Conservation (phyloP, 2,113 vertebrate species). For the Empidonax traillii region DNA sequence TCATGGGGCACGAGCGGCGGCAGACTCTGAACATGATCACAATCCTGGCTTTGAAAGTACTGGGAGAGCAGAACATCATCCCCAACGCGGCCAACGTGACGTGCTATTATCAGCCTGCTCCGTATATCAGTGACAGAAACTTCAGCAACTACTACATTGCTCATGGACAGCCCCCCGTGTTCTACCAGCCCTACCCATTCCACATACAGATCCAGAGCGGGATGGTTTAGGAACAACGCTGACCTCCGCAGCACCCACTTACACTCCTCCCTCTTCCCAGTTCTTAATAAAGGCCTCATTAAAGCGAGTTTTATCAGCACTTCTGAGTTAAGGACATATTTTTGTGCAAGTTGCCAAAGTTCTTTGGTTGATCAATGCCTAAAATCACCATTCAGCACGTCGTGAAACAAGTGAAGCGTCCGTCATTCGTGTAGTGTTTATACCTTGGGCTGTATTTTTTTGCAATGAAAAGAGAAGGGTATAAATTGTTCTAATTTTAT, state of each 20-base stretch:
- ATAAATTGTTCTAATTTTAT: slow-evolving; percentile 43
- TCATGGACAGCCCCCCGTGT: slow-evolving; percentile 81
- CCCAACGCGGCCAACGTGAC: slow-evolving; percentile 89
- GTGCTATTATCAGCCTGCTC: slow-evolving; percentile 94
- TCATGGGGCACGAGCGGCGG: slow-evolving; percentile 90
- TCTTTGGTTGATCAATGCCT: slow-evolving; percentile 15
- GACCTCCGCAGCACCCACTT: not conserved
- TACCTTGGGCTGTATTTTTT: slow-evolving; percentile 29
- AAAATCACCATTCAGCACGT: not conserved
- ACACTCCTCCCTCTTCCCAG: not conserved
- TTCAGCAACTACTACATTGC: slow-evolving; percentile 89
- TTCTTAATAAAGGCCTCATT: slow-evolving; percentile 57
- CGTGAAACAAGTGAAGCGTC: not conserved
- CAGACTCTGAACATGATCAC: slow-evolving; percentile 97
- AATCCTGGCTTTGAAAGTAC: slow-evolving; percentile 89
- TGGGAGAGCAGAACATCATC: slow-evolving; percentile 93
- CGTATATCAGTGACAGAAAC: slow-evolving; percentile 85
- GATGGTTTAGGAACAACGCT: slow-evolving; percentile 73
- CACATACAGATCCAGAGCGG: slow-evolving; percentile 83
- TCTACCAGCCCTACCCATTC: slow-evolving; percentile 80
- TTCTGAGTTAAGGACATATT: slow-evolving; percentile 55
- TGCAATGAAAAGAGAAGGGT: slow-evolving; percentile 27
- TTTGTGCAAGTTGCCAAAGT: slow-evolving; percentile 49
- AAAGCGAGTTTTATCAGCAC: slow-evolving; percentile 57
- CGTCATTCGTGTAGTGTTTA: not conserved